These are phyloP conservation scores for Nasonovia ribisnigri DNA, from an alignment of 2,888 invertebrate species.

Conservation along the genomic window DNA sequence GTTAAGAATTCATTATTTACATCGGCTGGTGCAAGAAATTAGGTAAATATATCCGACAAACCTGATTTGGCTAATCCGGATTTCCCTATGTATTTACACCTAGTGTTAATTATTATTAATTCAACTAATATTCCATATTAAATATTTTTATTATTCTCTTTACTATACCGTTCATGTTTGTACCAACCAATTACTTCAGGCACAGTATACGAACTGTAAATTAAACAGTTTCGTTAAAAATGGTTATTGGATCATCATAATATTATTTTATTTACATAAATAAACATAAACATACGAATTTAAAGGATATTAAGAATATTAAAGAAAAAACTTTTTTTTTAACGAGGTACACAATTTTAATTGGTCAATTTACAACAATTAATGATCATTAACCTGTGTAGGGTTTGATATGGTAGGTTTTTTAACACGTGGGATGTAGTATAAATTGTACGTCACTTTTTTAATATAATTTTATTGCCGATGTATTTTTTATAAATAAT, in stretches of 20 bases:
- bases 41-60: not conserved
- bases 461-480: not conserved
- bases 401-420: no score
- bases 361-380: no score
- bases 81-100: not conserved
- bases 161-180: no score
- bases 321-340: not conserved
- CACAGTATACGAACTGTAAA: not conserved
- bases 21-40: not conserved
- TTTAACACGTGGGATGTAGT: no score
- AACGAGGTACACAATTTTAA: no score
- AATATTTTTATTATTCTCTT: not conserved
- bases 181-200: no score
- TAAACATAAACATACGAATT: not conserved
- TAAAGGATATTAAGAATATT: not conserved
- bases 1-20: not conserved
- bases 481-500: not conserved
- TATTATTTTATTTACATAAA: not conserved
- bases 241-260: not conserved
- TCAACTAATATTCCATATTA: not conserved
- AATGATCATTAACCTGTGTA: no score
- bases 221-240: not conserved
- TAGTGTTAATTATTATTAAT: not conserved
- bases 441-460: not conserved
- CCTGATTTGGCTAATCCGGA: not conserved